phyloP scores from a whole-genome alignment of 1,140 invertebrate genomes.

The Drosophila varians region DNA sequence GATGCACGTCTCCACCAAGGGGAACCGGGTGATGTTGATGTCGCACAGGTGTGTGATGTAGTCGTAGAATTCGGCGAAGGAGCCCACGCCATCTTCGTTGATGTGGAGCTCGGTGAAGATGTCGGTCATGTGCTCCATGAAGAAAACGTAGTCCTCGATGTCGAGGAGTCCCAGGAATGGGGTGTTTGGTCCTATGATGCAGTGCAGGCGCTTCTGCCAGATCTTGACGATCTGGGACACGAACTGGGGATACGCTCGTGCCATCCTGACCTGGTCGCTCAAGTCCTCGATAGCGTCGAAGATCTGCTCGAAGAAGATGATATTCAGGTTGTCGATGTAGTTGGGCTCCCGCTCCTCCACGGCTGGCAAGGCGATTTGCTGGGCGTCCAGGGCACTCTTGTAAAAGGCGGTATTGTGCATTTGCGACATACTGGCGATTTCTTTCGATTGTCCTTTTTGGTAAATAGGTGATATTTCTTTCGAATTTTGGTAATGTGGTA shows the following conservation, averaged over 20 bases:
- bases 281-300: constrained; percentile 62
- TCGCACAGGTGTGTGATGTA: constrained; percentile 65
- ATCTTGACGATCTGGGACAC: constrained; percentile 48
- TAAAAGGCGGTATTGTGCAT: constrained; percentile 43
- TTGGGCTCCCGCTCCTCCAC: constrained; percentile 34
- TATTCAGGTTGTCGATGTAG: constrained; percentile 65
- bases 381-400: constrained; percentile 39
- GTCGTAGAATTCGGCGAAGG: constrained; percentile 63
- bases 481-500: not conserved
- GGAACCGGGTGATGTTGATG: constrained; percentile 49
- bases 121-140: constrained; percentile 62
- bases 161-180: constrained; percentile 46
- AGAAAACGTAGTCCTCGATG: constrained; percentile 71
- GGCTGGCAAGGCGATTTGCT: not conserved
- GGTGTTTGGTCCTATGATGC: constrained; percentile 59
- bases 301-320: constrained; percentile 74
- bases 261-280: constrained; percentile 68
- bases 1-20: constrained; percentile 52
- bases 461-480: not conserved
- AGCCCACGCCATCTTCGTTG: constrained; percentile 57
- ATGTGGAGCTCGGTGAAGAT: constrained; percentile 63
- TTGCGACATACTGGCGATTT: constrained; percentile 6
- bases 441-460: not conserved
- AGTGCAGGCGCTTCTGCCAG: constrained; percentile 43
- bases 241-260: constrained; percentile 69